Base-by-base conservation (phyloP, 2,797 vertebrate genomes). In the Pipistrellus pygmaeus region DNA sequence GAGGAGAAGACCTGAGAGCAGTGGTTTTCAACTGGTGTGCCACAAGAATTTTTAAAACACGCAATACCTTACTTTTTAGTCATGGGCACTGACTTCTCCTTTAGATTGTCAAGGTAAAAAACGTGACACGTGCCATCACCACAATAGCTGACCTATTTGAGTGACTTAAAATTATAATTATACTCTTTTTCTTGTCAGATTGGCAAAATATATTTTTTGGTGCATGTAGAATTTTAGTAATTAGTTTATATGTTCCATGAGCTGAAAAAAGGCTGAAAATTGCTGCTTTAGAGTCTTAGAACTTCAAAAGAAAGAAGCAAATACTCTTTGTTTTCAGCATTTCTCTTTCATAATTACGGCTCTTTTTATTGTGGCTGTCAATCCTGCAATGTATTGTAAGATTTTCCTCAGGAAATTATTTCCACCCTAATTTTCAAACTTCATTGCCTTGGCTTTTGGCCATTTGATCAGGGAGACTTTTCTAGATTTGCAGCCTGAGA, bases 331-430 rank as follows among this genome's bases (percentile, higher is more conserved):
- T 87, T 90, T 7, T n/a, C 32, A 77, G 27, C 8, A 25, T 90
- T 78, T 88, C 38, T 55, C 3, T 87, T 23, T 68, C 23, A n/a
- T 88, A n/a, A 55, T 81, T 84, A 68, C 17, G 1, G 10, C 30
- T 66, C 15, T 11, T 20, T 20, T 72, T 77, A 66, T 20, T 73
- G 14, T 57, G 72, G 13, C 82, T 69, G 55, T 60, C 41, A 82
- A 0, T 62, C 14, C 25, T 85, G n/a, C 8, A 80, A 15, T 88
- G 8, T 35, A 38, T 25, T 83, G 25, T 35, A 12, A 44, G 5
- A 17, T 88, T 88, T 94, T 88, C 32, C 48, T 84, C 46, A 86
- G 55, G 41, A 95, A 90, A 48, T 72, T 87, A 25, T 91, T 90
- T 64, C 32, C 35, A 53, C 27, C 3, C 81, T 88, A 85, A 60